Percentiles rank a stretch among this genome's conserved stretches.
Evolutionary conservation across 2,888 invertebrate genomes (phyloP).

Genomic region (Calephelis perditalis): DNA sequence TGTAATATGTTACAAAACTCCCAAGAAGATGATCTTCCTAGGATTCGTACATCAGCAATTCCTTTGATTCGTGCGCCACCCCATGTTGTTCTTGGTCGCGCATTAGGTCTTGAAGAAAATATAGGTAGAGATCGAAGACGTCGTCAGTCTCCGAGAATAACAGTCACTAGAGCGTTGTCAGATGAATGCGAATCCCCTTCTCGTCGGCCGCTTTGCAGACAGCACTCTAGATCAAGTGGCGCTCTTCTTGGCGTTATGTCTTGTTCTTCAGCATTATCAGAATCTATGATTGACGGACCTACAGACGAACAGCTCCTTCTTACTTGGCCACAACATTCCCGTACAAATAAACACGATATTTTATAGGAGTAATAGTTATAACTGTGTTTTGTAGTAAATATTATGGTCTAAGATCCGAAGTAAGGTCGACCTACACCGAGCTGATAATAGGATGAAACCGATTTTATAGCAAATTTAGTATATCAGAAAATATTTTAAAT

Average conservation of each 20-base stretch:
- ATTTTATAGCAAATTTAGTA: too few species aligned
- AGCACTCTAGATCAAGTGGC: conserved; percentile 69
- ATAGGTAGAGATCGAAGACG: conserved; percentile 53
- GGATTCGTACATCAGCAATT: conserved; percentile 60
- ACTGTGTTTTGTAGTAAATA: conserved; percentile 34
- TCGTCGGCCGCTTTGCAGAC: conserved; percentile 63
- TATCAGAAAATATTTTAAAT: too few species aligned
- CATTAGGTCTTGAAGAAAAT: conserved; percentile 74
- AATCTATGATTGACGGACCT: conserved; percentile 46
- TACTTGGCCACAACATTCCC: conserved; percentile 71
- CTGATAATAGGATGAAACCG: too few species aligned
- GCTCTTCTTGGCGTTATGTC: conserved; percentile 68
- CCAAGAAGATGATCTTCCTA: conserved; percentile 59
- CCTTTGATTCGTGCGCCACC: conserved; percentile 75
- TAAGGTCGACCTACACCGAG: too few species aligned
- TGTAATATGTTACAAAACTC: conserved; percentile 83
- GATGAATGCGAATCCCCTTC: conserved; percentile 83
- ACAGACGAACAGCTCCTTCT: conserved; percentile 74
- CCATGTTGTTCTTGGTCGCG: conserved; percentile 79
- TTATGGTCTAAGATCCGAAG: too few species aligned
- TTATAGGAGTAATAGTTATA: conserved; percentile 45
- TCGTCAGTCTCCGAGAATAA: conserved; percentile 81
- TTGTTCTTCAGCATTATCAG: conserved; percentile 65
- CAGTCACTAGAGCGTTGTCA: conserved; percentile 85
- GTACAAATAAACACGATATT: conserved; percentile 50